These are phyloP conservation scores for Ahaetulla prasina DNA, from an alignment of 2,113 vertebrate genomes.

Conservation along the genomic window DNA sequence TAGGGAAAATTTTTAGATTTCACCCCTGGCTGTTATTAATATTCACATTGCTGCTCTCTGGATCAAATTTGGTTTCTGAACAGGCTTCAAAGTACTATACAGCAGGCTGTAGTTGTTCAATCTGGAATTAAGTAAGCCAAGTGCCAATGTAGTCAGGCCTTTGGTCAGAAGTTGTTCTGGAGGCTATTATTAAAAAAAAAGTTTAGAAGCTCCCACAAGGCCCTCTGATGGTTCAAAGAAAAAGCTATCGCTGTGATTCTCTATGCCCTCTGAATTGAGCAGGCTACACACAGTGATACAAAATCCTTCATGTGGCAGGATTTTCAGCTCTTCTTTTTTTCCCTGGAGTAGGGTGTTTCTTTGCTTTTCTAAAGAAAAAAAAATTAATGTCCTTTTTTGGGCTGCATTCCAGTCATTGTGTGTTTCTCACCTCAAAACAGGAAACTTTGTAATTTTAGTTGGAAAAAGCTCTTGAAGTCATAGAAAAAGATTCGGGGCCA, in stretches of 20 bases:
- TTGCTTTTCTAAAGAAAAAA: not conserved
- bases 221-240: not conserved
- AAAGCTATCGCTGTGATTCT: not conserved
- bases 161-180: not conserved
- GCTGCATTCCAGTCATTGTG: not conserved
- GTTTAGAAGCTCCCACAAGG: not conserved
- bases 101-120: not conserved
- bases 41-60: not conserved
- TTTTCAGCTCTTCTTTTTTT: not conserved
- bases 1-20: no score
- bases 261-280: not conserved
- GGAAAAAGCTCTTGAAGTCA: not conserved
- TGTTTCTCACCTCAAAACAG: not conserved
- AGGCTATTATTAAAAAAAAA: not conserved
- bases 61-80: not conserved
- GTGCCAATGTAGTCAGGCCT: not conserved
- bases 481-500: not conserved
- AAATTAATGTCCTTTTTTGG: not conserved
- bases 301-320: not conserved
- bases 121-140: not conserved
- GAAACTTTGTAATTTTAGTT: not conserved
- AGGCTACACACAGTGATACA: not conserved
- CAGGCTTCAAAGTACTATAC: not conserved
- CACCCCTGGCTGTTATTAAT: no score
- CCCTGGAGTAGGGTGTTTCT: not conserved